phyloP scores from a whole-genome alignment of 2,113 vertebrate genomes.

The Lates calcarifer region DNA sequence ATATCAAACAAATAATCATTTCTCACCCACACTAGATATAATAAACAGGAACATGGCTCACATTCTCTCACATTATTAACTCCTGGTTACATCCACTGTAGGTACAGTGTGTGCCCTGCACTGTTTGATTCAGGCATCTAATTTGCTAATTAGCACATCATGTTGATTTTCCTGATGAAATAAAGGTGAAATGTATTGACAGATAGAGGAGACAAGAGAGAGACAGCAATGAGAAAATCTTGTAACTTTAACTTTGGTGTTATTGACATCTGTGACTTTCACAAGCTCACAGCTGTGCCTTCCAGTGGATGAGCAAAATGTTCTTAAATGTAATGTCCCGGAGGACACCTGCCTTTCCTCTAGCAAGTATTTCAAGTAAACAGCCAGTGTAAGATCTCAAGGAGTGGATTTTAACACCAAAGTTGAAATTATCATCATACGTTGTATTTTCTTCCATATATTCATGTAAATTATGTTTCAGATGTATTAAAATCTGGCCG shows the following conservation, averaged over 20 bases:
- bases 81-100: conserved; percentile 6
- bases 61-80: neutral
- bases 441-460: conserved; percentile 20
- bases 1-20: conserved; percentile 2
- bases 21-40: neutral
- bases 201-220: neutral
- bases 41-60: conserved; percentile 17
- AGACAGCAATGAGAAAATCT: neutral
- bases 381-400: neutral
- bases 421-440: conserved; percentile 19
- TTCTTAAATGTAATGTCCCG: conserved; percentile 20
- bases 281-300: conserved; percentile 16
- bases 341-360: neutral
- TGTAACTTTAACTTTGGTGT: conserved; percentile 9
- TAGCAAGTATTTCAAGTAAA: neutral
- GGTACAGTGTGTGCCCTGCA: neutral
- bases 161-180: neutral
- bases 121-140: neutral
- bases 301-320: neutral
- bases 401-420: conserved; percentile 21
- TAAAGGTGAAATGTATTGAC: neutral
- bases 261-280: conserved; percentile 20
- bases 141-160: neutral
- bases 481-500: conserved; percentile 39
- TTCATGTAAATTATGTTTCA: conserved; percentile 42